A percentile compares a stretch with the other conserved stretches of the same genome.
Evolutionary conservation across 1,140 invertebrate genomes (phyloP).

Genomic region (Oedothorax gibbosus): DNA sequence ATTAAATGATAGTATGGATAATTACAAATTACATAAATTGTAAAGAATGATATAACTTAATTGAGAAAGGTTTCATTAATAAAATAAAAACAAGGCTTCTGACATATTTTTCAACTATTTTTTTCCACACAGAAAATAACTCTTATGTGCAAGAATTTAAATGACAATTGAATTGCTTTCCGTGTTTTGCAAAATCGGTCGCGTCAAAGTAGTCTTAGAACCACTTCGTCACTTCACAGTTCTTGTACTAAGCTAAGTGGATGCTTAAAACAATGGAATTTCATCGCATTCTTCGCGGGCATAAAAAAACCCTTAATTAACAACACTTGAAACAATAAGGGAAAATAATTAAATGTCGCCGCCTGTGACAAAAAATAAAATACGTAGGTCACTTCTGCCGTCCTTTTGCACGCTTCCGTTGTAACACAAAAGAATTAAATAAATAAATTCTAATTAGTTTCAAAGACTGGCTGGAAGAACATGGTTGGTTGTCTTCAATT

Average conservation of each 20-base stretch:
- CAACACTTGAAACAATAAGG: conserved; percentile 46
- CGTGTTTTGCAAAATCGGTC: too few relatives aligned
- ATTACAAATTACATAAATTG: too few relatives aligned
- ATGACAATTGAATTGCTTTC: too few relatives aligned
- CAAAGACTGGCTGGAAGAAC: conserved; percentile 21
- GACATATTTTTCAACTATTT: too few relatives aligned
- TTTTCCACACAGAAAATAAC: too few relatives aligned
- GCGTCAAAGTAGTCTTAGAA: too few relatives aligned
- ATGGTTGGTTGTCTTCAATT: conserved; percentile 36
- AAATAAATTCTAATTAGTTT: conserved; percentile 58
- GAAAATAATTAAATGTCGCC: conserved; percentile 51
- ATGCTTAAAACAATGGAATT: conserved; percentile 39
- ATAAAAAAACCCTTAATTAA: conserved; percentile 47
- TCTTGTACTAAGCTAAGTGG: background rate
- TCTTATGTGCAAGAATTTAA: too few relatives aligned
- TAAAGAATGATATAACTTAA: too few relatives aligned
- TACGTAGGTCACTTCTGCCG: conserved; percentile 44
- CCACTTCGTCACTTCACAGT: too few relatives aligned
- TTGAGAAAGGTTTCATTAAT: too few relatives aligned
- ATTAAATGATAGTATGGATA: too few relatives aligned
- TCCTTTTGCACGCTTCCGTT: conserved; percentile 12
- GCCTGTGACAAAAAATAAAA: conserved; percentile 36
- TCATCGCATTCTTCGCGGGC: conserved; percentile 13
- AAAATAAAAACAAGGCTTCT: too few relatives aligned
- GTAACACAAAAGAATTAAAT: conserved; percentile 36